phyloP scores from a whole-genome alignment of 1,140 invertebrate species.

The Physella acuta region DNA sequence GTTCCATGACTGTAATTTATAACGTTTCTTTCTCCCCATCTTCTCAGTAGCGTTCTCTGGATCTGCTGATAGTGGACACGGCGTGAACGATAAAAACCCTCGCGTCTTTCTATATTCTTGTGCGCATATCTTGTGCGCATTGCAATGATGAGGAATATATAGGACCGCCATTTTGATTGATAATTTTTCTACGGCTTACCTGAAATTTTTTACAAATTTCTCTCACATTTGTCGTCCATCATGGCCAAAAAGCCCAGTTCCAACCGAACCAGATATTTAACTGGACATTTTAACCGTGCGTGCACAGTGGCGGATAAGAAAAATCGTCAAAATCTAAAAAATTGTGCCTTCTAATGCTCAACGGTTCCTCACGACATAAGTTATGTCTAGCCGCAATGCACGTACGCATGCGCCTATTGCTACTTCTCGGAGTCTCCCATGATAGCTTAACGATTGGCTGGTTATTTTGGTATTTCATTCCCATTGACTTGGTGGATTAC shows the following conservation, averaged over 20 bases:
- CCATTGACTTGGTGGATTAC: no score
- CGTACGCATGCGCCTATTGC: constrained; percentile 8
- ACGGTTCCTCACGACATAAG: not conserved
- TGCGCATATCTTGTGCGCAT: constrained; percentile 24
- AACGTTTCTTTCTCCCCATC: no score
- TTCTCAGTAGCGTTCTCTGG: no score
- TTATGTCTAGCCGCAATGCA: not conserved
- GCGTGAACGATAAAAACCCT: no score
- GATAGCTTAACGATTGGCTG: not conserved
- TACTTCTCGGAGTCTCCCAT: not conserved
- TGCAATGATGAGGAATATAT: constrained; percentile 9
- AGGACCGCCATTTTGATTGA: constrained; percentile 31
- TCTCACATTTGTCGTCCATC: constrained; percentile 47
- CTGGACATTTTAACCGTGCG: constrained; percentile 48
- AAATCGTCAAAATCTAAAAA: constrained; percentile 1
- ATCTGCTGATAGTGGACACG: no score
- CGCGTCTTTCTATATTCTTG: no score
- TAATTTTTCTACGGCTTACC: constrained; percentile 33
- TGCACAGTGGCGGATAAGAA: not conserved
- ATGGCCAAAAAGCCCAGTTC: constrained; percentile 54
- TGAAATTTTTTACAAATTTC: constrained; percentile 48
- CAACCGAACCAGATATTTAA: constrained; percentile 46
- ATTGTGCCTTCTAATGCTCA: not conserved
- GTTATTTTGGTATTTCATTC: constrained; percentile 6
- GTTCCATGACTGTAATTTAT: no score